Conservation (phyloP, 1,140 invertebrate genomes). For the Achatina immaculata region DNA sequence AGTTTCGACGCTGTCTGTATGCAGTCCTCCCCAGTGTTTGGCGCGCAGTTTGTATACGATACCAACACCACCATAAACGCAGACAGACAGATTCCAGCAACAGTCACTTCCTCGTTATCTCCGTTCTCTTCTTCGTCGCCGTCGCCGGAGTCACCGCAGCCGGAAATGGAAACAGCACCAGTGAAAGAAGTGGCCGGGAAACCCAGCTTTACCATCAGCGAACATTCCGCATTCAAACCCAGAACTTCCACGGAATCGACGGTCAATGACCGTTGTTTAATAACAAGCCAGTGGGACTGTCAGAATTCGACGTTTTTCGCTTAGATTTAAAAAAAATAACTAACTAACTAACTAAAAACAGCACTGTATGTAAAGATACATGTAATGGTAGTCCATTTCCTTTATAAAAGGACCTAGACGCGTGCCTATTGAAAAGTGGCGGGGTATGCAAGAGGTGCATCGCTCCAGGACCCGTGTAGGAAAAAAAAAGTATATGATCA, state of each 20-base stretch:
- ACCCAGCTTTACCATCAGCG: conserved; percentile 21
- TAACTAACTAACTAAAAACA: too few species aligned
- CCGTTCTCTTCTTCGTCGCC: not conserved
- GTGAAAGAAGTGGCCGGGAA: not conserved
- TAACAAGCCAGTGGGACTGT: not conserved
- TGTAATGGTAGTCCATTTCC: too few species aligned
- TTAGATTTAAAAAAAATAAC: too few species aligned
- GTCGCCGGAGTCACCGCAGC: not conserved
- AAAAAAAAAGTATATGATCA: too few species aligned
- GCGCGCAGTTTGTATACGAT: not conserved
- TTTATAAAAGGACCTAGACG: too few species aligned
- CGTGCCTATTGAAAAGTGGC: too few species aligned
- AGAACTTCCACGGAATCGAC: conserved; percentile 43
- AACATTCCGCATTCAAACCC: conserved; percentile 43
- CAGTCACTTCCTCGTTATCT: too few species aligned
- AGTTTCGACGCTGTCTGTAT: too few species aligned
- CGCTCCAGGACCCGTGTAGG: too few species aligned
- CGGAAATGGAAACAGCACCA: not conserved
- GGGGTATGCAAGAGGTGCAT: too few species aligned
- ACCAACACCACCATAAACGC: not conserved
- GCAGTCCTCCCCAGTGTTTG: not conserved
- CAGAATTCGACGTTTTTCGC: not conserved
- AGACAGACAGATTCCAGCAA: not conserved
- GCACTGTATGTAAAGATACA: too few species aligned
- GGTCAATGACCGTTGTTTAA: not conserved